Conservation (phyloP, 1,140 invertebrate genomes). For the Nebria ingens region DNA sequence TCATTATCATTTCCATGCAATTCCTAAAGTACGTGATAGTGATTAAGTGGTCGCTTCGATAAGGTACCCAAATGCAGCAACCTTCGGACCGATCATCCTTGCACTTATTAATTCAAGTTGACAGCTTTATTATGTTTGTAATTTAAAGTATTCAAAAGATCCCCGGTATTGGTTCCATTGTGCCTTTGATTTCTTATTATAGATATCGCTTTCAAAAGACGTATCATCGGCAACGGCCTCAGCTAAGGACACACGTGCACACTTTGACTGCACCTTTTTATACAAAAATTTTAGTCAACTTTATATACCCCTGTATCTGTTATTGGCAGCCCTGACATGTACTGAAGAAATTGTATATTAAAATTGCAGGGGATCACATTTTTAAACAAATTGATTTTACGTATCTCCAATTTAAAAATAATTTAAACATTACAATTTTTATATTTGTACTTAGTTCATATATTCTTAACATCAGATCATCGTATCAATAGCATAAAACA, state of each 20-base stretch:
- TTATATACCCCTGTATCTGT: not conserved
- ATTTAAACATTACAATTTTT: too few species aligned
- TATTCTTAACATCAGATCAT: too few species aligned
- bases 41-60: too few species aligned
- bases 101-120: not conserved
- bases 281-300: not conserved
- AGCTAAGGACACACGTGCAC: too few species aligned
- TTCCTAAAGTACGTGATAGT: too few species aligned
- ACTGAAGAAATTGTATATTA: not conserved
- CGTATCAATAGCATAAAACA: too few species aligned
- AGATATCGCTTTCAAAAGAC: not conserved
- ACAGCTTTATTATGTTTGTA: not conserved
- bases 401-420: too few species aligned
- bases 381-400: not conserved
- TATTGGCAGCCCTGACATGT: not conserved
- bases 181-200: slow-evolving; percentile 7
- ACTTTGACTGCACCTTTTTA: not conserved
- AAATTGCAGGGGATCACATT: not conserved
- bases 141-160: not conserved
- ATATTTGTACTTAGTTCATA: too few species aligned
- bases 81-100: too few species aligned
- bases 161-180: not conserved
- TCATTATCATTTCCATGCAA: too few species aligned
- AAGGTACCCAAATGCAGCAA: too few species aligned
- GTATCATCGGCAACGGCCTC: not conserved